Base-by-base conservation (phyloP, 2,113 vertebrate species). In the Xenopus borealis region DNA sequence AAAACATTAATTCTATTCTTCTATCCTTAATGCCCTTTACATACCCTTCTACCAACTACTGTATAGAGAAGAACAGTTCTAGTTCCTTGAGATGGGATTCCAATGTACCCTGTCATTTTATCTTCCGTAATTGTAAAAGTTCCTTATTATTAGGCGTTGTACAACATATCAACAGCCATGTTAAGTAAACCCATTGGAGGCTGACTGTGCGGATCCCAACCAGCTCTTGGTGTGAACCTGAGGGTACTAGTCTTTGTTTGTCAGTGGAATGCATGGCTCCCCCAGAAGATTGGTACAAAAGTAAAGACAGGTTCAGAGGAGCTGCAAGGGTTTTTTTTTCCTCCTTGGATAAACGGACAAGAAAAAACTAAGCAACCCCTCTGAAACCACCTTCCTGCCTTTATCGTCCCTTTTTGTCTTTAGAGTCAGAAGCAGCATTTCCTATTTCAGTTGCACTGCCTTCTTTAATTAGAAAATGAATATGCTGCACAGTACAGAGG, bases 221-320 rank as follows among this genome's bases (percentile, higher is more conserved):
- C 30, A 45, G 69, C 66, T 53, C 66, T 63, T 30, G 62, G 20
- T 62, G 57, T 69, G 47, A 63, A 76, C 74, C 74, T 14, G 16
- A 70, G 33, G 66, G 74, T 14, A 20, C 47, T 64, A 59, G 30
- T 27, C 40, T 63, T 64, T 67, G 45, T 69, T 27, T 62, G 66
- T 69, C 66, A 90, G 91, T 92, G 91, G 90, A 91, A 93, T 92
- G 91, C 81, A 91, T 92, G 91, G 88, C 85, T 88, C 91, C 91
- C 90, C 92, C 89, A 90, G 88, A 87, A 85, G 88, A 91, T 88
- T 90, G 89, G 83, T 89, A 84, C 87, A 86, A 89, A 90, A 89
- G 85, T 88, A 91, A 89, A 91, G 76, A 85, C 84, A 70, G 84
- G 88, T 89, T 59, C 88, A 84, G 61, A 67, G 45, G 72, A 65